These are phyloP conservation scores for Stenopsyche tienmushanensis DNA, from an alignment of 1,140 invertebrate species.

Conservation along the genomic window DNA sequence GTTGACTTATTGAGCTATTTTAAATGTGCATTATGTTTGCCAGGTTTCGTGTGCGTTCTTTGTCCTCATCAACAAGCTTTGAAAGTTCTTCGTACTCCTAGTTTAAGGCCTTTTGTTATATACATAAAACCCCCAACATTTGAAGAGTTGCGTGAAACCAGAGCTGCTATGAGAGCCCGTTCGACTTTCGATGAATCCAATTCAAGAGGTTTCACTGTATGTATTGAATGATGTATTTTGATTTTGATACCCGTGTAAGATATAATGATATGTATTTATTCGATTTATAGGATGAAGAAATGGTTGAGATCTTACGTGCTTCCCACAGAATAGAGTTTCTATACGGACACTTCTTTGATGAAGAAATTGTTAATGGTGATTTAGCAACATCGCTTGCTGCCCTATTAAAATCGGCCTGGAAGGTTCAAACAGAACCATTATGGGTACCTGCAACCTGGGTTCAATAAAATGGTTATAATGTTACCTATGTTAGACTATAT, in stretches of 20 bases:
- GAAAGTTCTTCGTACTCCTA: constrained; percentile 85
- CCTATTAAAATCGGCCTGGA: constrained; percentile 76
- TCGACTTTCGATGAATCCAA: constrained; percentile 89
- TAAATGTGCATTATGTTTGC: too few species aligned
- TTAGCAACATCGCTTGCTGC: constrained; percentile 84
- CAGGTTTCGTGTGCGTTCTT: constrained; percentile 80
- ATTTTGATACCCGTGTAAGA: too few species aligned
- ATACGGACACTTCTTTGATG: constrained; percentile 95
- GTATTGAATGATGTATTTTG: constrained; percentile 37
- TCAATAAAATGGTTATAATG: constrained; percentile 58
- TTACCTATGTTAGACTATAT: neutral
- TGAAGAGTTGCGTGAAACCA: constrained; percentile 79
- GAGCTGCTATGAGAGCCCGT: constrained; percentile 76
- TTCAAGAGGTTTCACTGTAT: constrained; percentile 86
- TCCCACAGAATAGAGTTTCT: constrained; percentile 89
- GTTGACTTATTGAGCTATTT: too few species aligned
- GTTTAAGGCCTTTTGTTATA: constrained; percentile 93
- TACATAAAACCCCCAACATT: constrained; percentile 91
- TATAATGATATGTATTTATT: neutral
- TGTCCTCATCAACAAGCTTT: constrained; percentile 95
- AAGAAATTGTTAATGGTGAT: constrained; percentile 89
- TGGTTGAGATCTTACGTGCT: constrained; percentile 84
- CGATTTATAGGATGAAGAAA: constrained; percentile 83
- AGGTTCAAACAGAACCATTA: constrained; percentile 88
- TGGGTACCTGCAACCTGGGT: constrained; percentile 97